Conservation (phyloP, 2,888 invertebrate genomes). For the Drosophila limbata region DNA sequence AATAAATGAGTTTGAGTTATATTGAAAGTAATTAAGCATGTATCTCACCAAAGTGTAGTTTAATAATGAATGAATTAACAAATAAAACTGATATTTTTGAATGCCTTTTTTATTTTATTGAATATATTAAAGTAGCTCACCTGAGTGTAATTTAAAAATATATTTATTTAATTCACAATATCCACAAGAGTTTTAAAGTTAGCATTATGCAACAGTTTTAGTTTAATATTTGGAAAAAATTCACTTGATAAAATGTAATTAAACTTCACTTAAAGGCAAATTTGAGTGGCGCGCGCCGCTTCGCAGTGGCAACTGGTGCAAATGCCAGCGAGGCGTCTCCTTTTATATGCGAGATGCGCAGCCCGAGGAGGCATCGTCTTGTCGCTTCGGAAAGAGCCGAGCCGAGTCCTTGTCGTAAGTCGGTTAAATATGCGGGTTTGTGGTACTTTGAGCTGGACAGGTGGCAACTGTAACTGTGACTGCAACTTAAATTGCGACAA, state of each 20-base stretch:
- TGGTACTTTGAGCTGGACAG: constrained; percentile 46
- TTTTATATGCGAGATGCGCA: constrained; percentile 61
- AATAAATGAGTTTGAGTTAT: neutral
- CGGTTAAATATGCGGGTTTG: constrained; percentile 34
- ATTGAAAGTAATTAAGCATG: neutral
- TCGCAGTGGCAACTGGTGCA: constrained; percentile 67
- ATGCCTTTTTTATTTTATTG: neutral
- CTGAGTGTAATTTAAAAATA: neutral
- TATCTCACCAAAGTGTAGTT: neutral
- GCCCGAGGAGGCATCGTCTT: constrained; percentile 23
- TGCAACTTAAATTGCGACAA: constrained; percentile 73
- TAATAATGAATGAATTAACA: neutral
- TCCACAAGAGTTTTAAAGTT: neutral
- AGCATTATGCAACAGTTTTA: constrained; percentile 18
- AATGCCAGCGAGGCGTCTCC: constrained; percentile 44
- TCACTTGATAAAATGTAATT: neutral
- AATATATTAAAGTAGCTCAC: neutral
- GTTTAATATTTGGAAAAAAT: neutral
- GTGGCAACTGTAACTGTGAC: constrained; percentile 64
- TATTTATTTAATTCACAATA: neutral
- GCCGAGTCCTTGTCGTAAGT: constrained; percentile 28
- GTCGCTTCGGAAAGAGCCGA: constrained; percentile 20
- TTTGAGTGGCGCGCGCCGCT: constrained; percentile 71
- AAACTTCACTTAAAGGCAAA: neutral
- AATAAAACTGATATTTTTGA: neutral